Evolutionary conservation across 1,140 invertebrate genomes (phyloP), one percentile per base, ranked within the genome.

Genomic region (Penaeus japonicus): DNA sequence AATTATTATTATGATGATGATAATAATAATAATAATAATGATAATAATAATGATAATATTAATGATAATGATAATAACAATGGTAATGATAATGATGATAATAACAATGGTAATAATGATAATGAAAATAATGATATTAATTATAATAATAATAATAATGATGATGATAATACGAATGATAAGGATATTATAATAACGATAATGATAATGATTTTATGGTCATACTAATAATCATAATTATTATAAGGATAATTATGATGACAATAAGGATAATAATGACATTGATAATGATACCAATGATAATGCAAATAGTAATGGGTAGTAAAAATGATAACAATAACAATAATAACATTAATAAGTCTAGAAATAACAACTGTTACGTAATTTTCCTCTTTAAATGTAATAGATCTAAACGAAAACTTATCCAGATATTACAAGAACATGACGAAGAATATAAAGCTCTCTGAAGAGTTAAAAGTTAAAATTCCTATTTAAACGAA

Each of bases 21-120:
- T 80, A 54, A 53, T 80, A 55, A 53, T 80, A 55, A 53, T 80
- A 80, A 53, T 80, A 24, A 53, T 80, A 24, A 27, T 80, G n/a
- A 53, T 80, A 54, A 15, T n/a, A 17, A 30, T 65, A 65, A 15
- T 65, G 17, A 15, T 17, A 65, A 17, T n/a, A 18, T 0, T 2
- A 65, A 30, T 65, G 0, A 30, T 65, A 12, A 30, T 65, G 18
- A 30, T 65, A n/a, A 30, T 65, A 65, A 30, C 2, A 2, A 27
- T 80, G 54, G 32, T 80, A 80, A 27, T 55, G 24, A 53, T 80
- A 54, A 53, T 80, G n/a, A 53, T 80, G 15, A 24, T 54, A 24
- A 24, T 65, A 65, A n/a, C 20, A 65, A 4, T 65, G 2, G 10
- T 65, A 18, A n/a, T 65, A 65, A n/a, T 30, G 22, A 5, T 30